These are phyloP conservation scores for Phymorhynchus buccinoides DNA, from an alignment of 1,140 invertebrate genomes.

Conservation along the genomic window DNA sequence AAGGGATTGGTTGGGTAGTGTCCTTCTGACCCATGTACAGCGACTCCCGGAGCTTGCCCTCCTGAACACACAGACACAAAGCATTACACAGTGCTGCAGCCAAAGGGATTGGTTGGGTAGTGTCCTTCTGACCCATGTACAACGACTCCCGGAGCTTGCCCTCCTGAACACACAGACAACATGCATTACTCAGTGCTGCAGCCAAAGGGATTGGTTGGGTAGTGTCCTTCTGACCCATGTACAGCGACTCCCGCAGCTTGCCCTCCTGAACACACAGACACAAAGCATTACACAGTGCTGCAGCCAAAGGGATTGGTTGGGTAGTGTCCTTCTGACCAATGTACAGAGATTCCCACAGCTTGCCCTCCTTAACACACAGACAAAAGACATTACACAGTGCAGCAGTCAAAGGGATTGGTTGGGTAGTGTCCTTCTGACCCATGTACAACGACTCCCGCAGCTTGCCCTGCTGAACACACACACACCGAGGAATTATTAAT, in stretches of 20 bases:
- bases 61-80: no score
- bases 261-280: constrained; percentile 8
- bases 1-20: no score
- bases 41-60: constrained; percentile 87
- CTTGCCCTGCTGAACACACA: constrained; percentile 74
- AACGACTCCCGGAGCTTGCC: constrained; percentile 85
- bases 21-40: constrained; percentile 84
- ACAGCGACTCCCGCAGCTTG: constrained; percentile 84
- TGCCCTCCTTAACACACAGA: constrained; percentile 66
- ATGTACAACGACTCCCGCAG: constrained; percentile 85
- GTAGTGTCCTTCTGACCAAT: no score
- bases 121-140: constrained; percentile 86
- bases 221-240: constrained; percentile 86
- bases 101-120: no score
- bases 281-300: constrained; percentile 78
- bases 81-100: constrained; percentile 79
- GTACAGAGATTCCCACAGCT: constrained; percentile 83
- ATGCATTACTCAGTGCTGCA: constrained; percentile 79
- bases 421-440: no score
- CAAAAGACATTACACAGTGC: no score
- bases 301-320: no score
- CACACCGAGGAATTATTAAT: no score
- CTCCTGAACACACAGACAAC: no score
- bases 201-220: no score
- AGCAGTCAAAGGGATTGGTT: no score